These are phyloP conservation scores for Chrysolina oricalcia DNA, from an alignment of 2,888 invertebrate genomes.

Conservation along the genomic window DNA sequence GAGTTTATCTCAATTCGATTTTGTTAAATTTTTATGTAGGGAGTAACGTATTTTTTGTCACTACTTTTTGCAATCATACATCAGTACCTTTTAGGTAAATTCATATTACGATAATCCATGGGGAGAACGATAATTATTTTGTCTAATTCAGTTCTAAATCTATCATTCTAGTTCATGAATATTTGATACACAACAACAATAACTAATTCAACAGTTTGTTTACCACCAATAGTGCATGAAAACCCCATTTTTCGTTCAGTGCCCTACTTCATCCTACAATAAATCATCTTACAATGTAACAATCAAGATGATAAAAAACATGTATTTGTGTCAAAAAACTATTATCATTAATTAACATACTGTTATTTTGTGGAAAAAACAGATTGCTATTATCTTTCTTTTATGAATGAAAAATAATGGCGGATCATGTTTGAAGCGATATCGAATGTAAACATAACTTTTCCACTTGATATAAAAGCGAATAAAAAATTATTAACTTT, in stretches of 20 bases:
- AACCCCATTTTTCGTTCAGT: neutral
- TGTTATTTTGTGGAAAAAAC: conserved; percentile 22
- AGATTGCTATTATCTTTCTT: conserved; percentile 4
- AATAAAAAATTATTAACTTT: neutral
- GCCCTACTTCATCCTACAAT: neutral
- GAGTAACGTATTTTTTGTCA: no score
- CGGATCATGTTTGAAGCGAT: neutral
- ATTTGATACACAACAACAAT: no score
- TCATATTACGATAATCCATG: no score
- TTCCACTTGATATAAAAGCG: conserved; percentile 22
- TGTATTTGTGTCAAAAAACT: neutral
- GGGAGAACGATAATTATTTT: no score
- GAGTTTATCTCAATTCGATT: no score
- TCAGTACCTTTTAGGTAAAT: no score
- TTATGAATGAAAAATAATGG: conserved; percentile 11
- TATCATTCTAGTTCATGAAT: no score
- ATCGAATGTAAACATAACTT: neutral
- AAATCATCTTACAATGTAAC: conserved; percentile 5
- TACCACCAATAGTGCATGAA: neutral
- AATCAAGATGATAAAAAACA: conserved; percentile 7
- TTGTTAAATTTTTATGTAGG: no score
- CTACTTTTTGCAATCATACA: no score
- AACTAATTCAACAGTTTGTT: neutral
- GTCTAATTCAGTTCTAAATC: no score
- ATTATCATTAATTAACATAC: conserved; percentile 3